Evolutionary conservation across 35 echinoderm and acorn worm genomes (phyloP), one percentile per base, ranked within the genome.

Genomic region (Hemicentrotus pulcherrimus): DNA sequence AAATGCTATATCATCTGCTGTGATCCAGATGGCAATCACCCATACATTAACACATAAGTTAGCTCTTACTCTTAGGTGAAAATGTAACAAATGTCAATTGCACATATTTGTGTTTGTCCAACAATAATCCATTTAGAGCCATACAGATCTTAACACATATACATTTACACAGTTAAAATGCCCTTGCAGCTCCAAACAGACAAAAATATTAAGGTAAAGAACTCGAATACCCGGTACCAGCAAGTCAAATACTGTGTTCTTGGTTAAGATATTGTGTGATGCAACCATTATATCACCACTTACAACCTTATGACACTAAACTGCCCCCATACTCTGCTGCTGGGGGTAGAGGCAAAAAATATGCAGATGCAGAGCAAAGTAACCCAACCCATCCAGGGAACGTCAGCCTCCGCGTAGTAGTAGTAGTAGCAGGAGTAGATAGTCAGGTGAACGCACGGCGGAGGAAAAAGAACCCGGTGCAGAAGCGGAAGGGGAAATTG

Each of bases 381-480:
- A 28, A 78, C 65, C 65, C 2, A n/a, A 78, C 65, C 19, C 35
- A 41, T 41, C 35, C 65, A 78, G 65, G 22, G 22, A 78, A n/a
- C 65, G 24, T 22, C 65, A 78, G 6, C 65, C 65, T 4, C 65
- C 65, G 7, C 28, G 28, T 28, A 28, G 5, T 78, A 78, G 65
- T 78, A 78, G 65, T 28, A 78, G 61, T 28, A 22, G 50, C 4
- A 55, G 52, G 52, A 9, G 65, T 78, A 78, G 65, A n/a, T 70
- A 28, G 61, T 70, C 0, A 70, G 16, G 48, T 13, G 48, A 52
- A 28, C 18, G 24, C 61, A 89, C 4, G 88, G 88, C 4, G 88
- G 32, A 90, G 88, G 88, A 47, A 90, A 45, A 90, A 32, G 88
- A 90, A 90, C 88, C 46, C 88, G 31, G 88, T 47, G 19, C 14